These are phyloP conservation scores for Dichetophora obliterata DNA, from an alignment of 2,888 invertebrate genomes.

Conservation along the genomic window DNA sequence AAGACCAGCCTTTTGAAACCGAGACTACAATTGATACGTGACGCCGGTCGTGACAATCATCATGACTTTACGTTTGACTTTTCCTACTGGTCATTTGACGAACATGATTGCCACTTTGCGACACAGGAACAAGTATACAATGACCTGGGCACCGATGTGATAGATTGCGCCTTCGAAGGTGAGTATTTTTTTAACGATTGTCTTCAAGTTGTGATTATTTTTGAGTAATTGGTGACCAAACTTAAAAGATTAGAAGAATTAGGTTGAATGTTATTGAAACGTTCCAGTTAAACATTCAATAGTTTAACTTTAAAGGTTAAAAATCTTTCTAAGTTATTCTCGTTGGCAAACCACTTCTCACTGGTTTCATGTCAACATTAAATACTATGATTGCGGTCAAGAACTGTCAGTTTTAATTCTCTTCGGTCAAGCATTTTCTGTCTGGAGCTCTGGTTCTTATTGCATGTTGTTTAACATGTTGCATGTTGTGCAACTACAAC, in stretches of 20 bases:
- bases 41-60: constrained; percentile 73
- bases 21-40: constrained; percentile 71
- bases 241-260: background rate
- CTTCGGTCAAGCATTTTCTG: too few relatives aligned
- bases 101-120: constrained; percentile 78
- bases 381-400: too few relatives aligned
- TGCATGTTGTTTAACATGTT: too few relatives aligned
- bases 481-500: too few relatives aligned
- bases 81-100: constrained; percentile 88
- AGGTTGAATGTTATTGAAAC: too few relatives aligned
- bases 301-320: background rate
- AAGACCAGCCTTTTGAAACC: constrained; percentile 83
- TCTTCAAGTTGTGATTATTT: background rate
- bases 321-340: background rate
- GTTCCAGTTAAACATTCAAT: background rate
- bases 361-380: too few relatives aligned
- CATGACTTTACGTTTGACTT: constrained; percentile 92
- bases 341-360: too few relatives aligned
- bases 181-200: constrained; percentile 52
- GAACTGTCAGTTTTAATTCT: too few relatives aligned
- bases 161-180: constrained; percentile 81
- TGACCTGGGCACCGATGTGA: constrained; percentile 80
- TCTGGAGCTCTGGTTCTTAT: too few relatives aligned
- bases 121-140: constrained; percentile 85
- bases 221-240: background rate